A percentile compares a stretch with the other conserved stretches of the same genome.
phyloP scores from a whole-genome alignment of 2,888 invertebrate genomes.

The Acanthosepion esculentum region DNA sequence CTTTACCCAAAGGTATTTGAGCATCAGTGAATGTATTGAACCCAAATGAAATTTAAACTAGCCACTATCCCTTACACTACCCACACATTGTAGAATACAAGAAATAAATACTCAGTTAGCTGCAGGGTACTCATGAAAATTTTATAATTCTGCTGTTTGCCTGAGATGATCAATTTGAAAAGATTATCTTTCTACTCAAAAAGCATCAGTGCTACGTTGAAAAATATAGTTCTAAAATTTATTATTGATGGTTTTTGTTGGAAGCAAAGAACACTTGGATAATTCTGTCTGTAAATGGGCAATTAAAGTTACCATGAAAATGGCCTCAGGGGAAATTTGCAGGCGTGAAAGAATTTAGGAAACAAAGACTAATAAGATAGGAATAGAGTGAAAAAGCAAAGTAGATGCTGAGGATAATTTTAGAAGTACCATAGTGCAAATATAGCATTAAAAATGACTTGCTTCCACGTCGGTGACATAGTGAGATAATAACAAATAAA shows the following conservation, averaged over 20 bases:
- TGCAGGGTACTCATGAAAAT: neutral
- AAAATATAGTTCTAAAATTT: neutral
- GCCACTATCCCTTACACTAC: no score
- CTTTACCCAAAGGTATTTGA: no score
- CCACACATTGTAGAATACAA: no score
- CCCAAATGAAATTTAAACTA: no score
- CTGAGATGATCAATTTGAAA: neutral
- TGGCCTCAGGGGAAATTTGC: neutral
- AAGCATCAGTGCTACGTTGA: neutral
- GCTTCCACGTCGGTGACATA: neutral
- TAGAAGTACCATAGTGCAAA: neutral
- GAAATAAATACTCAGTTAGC: no score
- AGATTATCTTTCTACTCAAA: neutral
- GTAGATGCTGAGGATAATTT: neutral
- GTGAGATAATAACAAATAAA: neutral
- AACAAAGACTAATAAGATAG: neutral
- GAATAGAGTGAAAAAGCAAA: neutral
- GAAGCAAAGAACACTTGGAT: constrained; percentile 14
- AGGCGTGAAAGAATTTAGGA: neutral
- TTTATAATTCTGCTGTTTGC: neutral
- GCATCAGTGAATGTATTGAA: no score
- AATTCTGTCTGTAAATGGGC: neutral
- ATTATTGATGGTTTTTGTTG: constrained; percentile 7
- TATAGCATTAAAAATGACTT: neutral
- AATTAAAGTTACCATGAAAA: constrained; percentile 21